Evolutionary conservation across 2,113 vertebrate genomes (phyloP), one percentile per base, ranked within the genome.

Genomic region (Seriola aureovittata): DNA sequence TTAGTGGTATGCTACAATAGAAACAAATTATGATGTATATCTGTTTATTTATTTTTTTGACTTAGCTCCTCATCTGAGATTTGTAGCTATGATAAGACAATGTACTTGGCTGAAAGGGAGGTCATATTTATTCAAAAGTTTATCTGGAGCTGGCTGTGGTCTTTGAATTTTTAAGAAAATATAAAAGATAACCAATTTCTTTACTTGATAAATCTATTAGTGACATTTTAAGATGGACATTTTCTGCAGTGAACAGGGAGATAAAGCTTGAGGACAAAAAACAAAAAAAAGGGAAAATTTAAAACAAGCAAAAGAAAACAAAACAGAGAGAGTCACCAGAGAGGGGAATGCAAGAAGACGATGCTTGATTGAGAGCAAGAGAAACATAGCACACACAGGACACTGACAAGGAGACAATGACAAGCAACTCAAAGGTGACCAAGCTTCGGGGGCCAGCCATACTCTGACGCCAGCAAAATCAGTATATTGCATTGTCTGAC

Each of bases 331-430:
- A 70, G 40, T 75, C 67, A 77, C 48, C 63, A 83, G 59, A 87
- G 46, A 76, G 58, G 67, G 82, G 60, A 42, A 75, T 80, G 73
- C 48, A 66, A 69, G 70, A 73, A 54, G 77, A 71, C 48, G 78
- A 75, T 75, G 57, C 58, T 71, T 80, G 85, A 74, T 50, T 73
- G 81, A 86, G 76, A 80, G 70, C 16, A 62, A 87, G 75, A 73
- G 38, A 84, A 76, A 90, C 68, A 77, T 14, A 74, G 75, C 71
- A 85, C 82, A 82, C 71, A 90, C 68, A 60, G n/a, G 87, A 90
- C 85, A 86, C 0, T 60, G 85, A 95, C 89, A 88, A 75, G 52
- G 25, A 85, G 80, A 94, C 91, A 93, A 84, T 88, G 92, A 91
- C 63, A 69, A 90, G 91, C 88, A 90, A 93, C 67, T 74, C 66